Conservation (phyloP, 2,888 invertebrate species). For the Octonoba sinensis region DNA sequence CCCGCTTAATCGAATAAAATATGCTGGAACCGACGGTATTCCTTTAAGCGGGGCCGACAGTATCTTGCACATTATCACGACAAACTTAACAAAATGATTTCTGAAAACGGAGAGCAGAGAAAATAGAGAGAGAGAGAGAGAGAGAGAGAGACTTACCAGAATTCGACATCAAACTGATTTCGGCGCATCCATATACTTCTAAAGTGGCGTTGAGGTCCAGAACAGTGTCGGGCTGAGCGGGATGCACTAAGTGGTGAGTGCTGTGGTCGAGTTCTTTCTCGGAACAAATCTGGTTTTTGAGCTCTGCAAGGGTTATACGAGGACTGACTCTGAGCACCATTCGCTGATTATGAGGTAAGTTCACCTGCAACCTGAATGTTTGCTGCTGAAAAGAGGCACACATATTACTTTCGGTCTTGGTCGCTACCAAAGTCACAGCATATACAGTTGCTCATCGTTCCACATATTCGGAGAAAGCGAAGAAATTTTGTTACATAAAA, state of each 20-base stretch:
- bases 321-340: slow-evolving; percentile 83
- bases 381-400: slow-evolving; percentile 68
- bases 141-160: slow-evolving; percentile 68
- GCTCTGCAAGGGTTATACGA: slow-evolving; percentile 79
- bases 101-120: no score
- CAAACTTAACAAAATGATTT: no score
- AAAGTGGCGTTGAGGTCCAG: slow-evolving; percentile 76
- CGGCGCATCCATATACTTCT: slow-evolving; percentile 78
- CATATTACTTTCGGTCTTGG: slow-evolving; percentile 9
- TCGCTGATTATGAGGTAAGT: slow-evolving; percentile 84
- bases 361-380: slow-evolving; percentile 75
- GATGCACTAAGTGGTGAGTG: slow-evolving; percentile 84
- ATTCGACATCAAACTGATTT: slow-evolving; percentile 74
- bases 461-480: no score
- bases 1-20: no score
- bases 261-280: slow-evolving; percentile 82
- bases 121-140: no score
- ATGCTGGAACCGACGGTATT: no score
- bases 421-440: no score
- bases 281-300: slow-evolving; percentile 80
- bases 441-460: no score
- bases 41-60: no score
- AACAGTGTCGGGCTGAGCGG: slow-evolving; percentile 77
- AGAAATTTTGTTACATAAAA: no score
- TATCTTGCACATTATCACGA: no score